A percentile compares a stretch with the other conserved stretches of the same genome.
Evolutionary conservation across 1,140 invertebrate species (phyloP).

Genomic region (Listronotus oregonensis): DNA sequence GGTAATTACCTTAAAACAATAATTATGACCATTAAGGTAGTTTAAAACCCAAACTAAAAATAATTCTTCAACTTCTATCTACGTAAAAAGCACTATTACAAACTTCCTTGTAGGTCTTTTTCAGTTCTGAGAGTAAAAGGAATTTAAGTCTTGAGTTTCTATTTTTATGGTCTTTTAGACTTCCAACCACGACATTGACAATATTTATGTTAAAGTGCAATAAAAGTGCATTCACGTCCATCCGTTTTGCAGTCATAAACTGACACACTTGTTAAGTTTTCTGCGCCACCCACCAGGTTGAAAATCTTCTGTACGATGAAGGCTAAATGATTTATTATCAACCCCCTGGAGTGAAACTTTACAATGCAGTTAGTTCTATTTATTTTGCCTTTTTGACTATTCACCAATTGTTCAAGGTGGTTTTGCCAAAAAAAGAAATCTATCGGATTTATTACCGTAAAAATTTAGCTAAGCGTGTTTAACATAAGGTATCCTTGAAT

Average conservation of each 20-base stretch:
- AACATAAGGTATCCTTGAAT: slow-evolving; percentile 10
- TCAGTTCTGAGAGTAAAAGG: slow-evolving; percentile 5
- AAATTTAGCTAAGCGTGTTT: slow-evolving; percentile 15
- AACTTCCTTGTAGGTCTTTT: slow-evolving; percentile 9
- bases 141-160: slow-evolving; percentile 16
- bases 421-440: slow-evolving; percentile 16
- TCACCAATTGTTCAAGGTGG: slow-evolving; percentile 28
- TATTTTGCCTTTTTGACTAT: slow-evolving; percentile 23
- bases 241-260: slow-evolving; percentile 24
- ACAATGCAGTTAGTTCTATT: slow-evolving; percentile 11
- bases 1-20: no score
- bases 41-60: no score
- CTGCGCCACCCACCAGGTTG: slow-evolving; percentile 25
- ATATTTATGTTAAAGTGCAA: slow-evolving; percentile 31
- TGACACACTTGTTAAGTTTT: slow-evolving; percentile 26
- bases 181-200: slow-evolving; percentile 32
- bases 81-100: no score
- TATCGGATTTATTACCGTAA: slow-evolving; percentile 17
- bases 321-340: slow-evolving; percentile 18
- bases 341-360: slow-evolving; percentile 12
- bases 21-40: no score
- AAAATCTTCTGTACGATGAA: slow-evolving; percentile 19
- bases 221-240: slow-evolving; percentile 28
- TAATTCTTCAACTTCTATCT: no score
- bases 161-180: slow-evolving; percentile 15